phyloP scores from a whole-genome alignment of 2,888 invertebrate genomes.

The Anarsia innoxiella region DNA sequence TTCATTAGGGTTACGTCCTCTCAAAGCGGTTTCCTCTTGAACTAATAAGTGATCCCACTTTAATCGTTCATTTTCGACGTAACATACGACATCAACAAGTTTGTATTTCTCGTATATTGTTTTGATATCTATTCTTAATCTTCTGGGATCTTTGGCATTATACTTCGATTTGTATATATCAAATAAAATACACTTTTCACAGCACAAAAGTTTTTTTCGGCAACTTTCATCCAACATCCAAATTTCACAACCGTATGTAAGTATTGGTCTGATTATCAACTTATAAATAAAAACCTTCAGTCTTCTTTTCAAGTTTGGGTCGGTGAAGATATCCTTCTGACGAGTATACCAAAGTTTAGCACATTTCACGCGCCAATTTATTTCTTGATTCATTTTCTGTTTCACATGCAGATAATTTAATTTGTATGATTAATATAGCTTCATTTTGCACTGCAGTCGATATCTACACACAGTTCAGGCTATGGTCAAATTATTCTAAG shows the following conservation, averaged over 20 bases:
- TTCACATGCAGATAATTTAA: no score
- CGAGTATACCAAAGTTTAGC: slow-evolving; percentile 40
- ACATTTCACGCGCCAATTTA: slow-evolving; percentile 35
- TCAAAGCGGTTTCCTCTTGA: slow-evolving; percentile 28
- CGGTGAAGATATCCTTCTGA: slow-evolving; percentile 28
- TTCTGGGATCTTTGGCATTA: slow-evolving; percentile 30
- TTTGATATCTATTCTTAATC: slow-evolving; percentile 26
- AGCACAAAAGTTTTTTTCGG: slow-evolving; percentile 29
- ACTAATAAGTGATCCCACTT: slow-evolving; percentile 31
- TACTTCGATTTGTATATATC: slow-evolving; percentile 44
- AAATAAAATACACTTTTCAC: slow-evolving; percentile 33
- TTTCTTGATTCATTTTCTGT: slow-evolving; percentile 29
- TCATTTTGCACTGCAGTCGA: slow-evolving; percentile 1
- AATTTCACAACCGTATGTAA: slow-evolving; percentile 49
- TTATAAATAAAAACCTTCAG: slow-evolving; percentile 40
- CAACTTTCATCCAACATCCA: slow-evolving; percentile 31
- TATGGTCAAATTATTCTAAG: no score
- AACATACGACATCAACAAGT: slow-evolving; percentile 27
- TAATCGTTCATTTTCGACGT: slow-evolving; percentile 34
- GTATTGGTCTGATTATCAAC: slow-evolving; percentile 41
- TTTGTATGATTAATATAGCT: no score
- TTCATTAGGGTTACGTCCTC: slow-evolving; percentile 8
- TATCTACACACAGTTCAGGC: no score
- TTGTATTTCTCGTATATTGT: slow-evolving; percentile 29
- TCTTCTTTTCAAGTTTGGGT: slow-evolving; percentile 27